Percentiles rank a stretch among this genome's conserved stretches.
phyloP scores from a whole-genome alignment of 2,113 vertebrate species.

The Saccopteryx bilineata region DNA sequence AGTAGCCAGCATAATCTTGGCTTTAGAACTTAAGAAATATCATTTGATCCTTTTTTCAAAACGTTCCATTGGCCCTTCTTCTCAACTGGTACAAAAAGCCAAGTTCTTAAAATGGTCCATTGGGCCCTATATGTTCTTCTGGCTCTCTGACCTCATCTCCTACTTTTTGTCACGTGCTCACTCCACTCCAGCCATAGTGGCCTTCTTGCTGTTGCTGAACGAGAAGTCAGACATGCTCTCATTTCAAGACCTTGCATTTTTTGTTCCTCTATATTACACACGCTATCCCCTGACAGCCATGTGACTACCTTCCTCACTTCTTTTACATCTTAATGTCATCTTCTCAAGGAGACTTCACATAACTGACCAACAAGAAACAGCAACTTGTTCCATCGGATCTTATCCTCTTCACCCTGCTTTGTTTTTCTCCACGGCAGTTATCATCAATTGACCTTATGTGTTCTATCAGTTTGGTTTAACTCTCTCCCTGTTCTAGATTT shows the following conservation, averaged over 20 bases:
- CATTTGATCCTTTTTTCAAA: neutral
- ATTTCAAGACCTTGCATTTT: neutral
- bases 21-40: neutral
- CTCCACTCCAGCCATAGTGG: neutral
- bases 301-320: neutral
- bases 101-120: neutral
- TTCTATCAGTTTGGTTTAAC: neutral
- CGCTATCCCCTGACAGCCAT: neutral
- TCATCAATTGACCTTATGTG: neutral
- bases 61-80: neutral
- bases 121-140: no score
- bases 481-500: neutral
- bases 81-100: neutral
- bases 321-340: neutral
- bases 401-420: neutral
- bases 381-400: neutral
- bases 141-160: neutral
- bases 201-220: neutral
- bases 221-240: neutral
- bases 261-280: neutral
- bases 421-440: neutral
- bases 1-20: neutral
- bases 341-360: neutral
- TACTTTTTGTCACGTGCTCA: neutral
- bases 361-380: neutral